Percentiles rank a stretch among this genome's conserved stretches.
Evolutionary conservation across 2,888 invertebrate species (phyloP).

Genomic region (Pristionchus entomophagus): DNA sequence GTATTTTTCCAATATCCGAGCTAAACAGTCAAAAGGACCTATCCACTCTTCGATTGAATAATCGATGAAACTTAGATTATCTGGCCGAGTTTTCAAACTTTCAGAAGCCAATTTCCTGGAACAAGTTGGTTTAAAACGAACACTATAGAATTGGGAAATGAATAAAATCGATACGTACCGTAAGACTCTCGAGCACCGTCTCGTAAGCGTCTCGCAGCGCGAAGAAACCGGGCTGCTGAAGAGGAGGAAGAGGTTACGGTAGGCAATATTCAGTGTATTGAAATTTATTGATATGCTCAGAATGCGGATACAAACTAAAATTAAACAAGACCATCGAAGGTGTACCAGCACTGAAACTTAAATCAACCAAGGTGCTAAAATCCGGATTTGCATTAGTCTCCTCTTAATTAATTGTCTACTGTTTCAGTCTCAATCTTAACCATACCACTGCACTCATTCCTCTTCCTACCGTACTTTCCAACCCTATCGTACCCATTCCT

Average conservation of each 20-base stretch:
- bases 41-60: neutral
- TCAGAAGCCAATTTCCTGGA: too few species aligned
- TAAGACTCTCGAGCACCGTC: neutral
- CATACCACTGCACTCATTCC: neutral
- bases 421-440: too few species aligned
- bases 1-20: too few species aligned
- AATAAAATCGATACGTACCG: neutral
- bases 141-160: too few species aligned
- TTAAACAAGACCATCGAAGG: neutral
- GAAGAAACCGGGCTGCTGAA: conserved; percentile 44
- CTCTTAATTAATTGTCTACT: too few species aligned
- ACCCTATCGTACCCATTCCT: neutral
- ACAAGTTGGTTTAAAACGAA: neutral
- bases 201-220: conserved; percentile 29
- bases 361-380: neutral
- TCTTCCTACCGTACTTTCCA: neutral
- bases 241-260: neutral
- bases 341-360: neutral
- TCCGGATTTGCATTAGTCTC: too few species aligned
- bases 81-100: too few species aligned
- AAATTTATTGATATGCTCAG: too few species aligned
- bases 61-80: too few species aligned
- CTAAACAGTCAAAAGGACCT: too few species aligned
- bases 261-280: neutral
- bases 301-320: neutral